phyloP scores from a whole-genome alignment of 1,140 invertebrate genomes.

The Cyphomyrmex costatus region DNA sequence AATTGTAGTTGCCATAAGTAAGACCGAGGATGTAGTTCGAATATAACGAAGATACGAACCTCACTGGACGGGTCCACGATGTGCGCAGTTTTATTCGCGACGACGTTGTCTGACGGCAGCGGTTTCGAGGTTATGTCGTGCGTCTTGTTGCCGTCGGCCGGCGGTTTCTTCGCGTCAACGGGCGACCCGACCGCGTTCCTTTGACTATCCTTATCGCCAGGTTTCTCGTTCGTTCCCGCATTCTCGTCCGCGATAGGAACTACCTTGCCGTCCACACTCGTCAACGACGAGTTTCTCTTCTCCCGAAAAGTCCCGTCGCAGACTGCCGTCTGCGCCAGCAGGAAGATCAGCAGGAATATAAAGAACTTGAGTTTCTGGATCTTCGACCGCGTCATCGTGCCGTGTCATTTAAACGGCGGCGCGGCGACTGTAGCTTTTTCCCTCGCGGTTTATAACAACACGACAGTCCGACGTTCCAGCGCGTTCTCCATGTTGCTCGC shows the following conservation, averaged over 20 bases:
- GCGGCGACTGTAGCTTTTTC: not conserved
- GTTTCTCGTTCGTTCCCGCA: not conserved
- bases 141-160: conserved; percentile 36
- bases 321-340: conserved; percentile 71
- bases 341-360: conserved; percentile 78
- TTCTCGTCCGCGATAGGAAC: not conserved
- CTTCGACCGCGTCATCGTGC: conserved; percentile 78
- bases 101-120: not conserved
- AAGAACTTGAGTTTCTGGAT: conserved; percentile 79
- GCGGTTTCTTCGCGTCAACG: not conserved
- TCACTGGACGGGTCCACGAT: conserved; percentile 40
- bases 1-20: not conserved
- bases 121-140: conserved; percentile 72
- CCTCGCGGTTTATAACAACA: not conserved
- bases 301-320: conserved; percentile 72
- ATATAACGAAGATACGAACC: conserved; percentile 44
- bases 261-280: not conserved
- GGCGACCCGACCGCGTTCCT: not conserved
- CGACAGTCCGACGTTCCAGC: conserved; percentile 32
- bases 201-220: conserved; percentile 11
- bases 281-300: conserved; percentile 26
- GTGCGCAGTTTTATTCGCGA: conserved; percentile 62
- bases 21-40: not conserved
- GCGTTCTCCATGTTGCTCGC: conserved; percentile 61
- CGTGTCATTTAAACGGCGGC: conserved; percentile 72